phyloP scores from a whole-genome alignment of 2,888 invertebrate genomes.

The Tromatobia lineatoria region DNA sequence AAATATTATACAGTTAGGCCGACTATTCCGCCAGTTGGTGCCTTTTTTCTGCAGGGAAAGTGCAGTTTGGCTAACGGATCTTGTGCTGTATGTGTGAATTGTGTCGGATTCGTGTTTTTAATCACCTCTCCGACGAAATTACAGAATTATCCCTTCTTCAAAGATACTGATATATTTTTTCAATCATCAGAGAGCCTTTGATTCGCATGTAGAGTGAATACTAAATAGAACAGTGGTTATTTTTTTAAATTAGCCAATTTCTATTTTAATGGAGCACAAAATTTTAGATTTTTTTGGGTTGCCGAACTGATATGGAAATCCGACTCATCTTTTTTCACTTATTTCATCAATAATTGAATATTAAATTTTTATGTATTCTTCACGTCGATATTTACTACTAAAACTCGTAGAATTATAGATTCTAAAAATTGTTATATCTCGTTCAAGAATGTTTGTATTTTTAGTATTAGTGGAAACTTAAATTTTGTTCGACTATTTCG shows the following conservation, averaged over 20 bases:
- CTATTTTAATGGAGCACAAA: no score
- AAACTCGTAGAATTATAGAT: no score
- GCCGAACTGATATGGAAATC: no score
- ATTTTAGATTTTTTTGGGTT: no score
- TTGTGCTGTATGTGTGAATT: slow-evolving; percentile 63
- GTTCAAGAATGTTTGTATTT: no score
- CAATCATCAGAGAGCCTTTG: slow-evolving; percentile 37
- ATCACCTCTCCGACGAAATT: slow-evolving; percentile 46
- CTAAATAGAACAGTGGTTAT: neutral
- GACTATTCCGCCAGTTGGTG: slow-evolving; percentile 86
- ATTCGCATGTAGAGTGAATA: slow-evolving; percentile 46
- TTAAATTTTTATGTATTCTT: no score
- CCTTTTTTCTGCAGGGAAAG: slow-evolving; percentile 84
- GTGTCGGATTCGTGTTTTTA: slow-evolving; percentile 55
- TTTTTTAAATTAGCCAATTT: no score
- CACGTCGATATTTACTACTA: no score
- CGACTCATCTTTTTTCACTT: neutral
- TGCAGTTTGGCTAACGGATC: slow-evolving; percentile 75
- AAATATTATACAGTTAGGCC: slow-evolving; percentile 85
- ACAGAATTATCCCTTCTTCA: slow-evolving; percentile 51
- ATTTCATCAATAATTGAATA: neutral
- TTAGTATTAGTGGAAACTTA: no score
- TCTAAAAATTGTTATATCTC: no score
- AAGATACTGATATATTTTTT: slow-evolving; percentile 64
- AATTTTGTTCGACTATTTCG: no score